These are phyloP conservation scores for Platerodrilus igneus DNA, from an alignment of 2,888 invertebrate species.

Conservation along the genomic window DNA sequence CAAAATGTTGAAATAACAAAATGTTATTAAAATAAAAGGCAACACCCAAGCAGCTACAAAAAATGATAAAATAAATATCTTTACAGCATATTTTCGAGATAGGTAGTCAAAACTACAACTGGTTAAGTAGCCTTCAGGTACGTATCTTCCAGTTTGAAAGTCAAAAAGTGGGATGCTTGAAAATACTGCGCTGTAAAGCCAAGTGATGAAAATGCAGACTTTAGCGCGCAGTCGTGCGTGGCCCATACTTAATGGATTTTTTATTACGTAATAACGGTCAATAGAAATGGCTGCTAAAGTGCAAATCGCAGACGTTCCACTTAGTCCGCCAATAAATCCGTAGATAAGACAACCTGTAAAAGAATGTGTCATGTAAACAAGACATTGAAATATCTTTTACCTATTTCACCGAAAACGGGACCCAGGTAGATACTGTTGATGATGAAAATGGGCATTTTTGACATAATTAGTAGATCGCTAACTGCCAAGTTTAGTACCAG, in stretches of 20 bases:
- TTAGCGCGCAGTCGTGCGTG: conserved; percentile 60
- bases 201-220: conserved; percentile 59
- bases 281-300: conserved; percentile 75
- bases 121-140: conserved; percentile 79
- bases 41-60: conserved; percentile 72
- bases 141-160: conserved; percentile 69
- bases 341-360: conserved; percentile 70
- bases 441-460: conserved; percentile 68
- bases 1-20: conserved; percentile 69
- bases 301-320: conserved; percentile 76
- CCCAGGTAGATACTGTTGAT: conserved; percentile 70
- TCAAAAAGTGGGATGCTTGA: conserved; percentile 65
- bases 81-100: conserved; percentile 56
- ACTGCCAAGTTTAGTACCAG: conserved; percentile 71
- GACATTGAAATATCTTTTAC: conserved; percentile 46
- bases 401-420: conserved; percentile 66
- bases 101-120: conserved; percentile 85
- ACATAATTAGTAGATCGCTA: conserved; percentile 68
- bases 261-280: conserved; percentile 79
- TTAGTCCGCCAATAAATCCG: conserved; percentile 75
- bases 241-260: conserved; percentile 66
- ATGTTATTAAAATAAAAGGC: conserved; percentile 66
- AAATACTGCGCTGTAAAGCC: conserved; percentile 70
- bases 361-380: conserved; percentile 10
- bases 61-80: conserved; percentile 68